Evolutionary conservation across 1,140 invertebrate species (phyloP).

Genomic region (Acyrthosiphon pisum): DNA sequence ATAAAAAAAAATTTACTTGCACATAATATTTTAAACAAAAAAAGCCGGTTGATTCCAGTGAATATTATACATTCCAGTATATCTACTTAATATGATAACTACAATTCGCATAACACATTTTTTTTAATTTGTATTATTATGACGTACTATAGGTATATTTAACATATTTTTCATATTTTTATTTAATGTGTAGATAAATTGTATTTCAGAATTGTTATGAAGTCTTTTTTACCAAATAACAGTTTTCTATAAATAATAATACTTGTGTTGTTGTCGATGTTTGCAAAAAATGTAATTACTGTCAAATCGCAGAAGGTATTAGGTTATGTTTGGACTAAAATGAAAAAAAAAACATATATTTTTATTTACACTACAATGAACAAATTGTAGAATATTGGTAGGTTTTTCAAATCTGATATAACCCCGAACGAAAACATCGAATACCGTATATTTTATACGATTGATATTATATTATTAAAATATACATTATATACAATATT

Average conservation of each 20-base stretch:
- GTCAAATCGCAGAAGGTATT: background rate
- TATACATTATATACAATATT: background rate
- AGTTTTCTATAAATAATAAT: too few relatives aligned
- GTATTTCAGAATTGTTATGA: too few relatives aligned
- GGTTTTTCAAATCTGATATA: background rate
- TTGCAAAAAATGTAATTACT: background rate
- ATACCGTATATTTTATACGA: background rate
- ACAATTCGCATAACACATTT: background rate
- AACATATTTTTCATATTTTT: background rate
- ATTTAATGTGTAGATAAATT: background rate
- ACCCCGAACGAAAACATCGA: background rate
- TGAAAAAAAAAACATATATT: background rate
- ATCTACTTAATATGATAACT: background rate
- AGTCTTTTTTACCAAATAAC: too few relatives aligned
- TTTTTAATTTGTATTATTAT: background rate
- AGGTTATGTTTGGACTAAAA: background rate
- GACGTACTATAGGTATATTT: background rate
- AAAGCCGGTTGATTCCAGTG: background rate
- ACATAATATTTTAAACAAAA: background rate
- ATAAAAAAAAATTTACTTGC: background rate
- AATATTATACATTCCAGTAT: background rate
- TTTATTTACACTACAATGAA: background rate
- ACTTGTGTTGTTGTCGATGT: too few relatives aligned
- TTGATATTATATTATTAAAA: background rate
- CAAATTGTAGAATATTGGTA: background rate